phyloP scores from a whole-genome alignment of 2,888 invertebrate genomes.

The Zeuzera pyrina region DNA sequence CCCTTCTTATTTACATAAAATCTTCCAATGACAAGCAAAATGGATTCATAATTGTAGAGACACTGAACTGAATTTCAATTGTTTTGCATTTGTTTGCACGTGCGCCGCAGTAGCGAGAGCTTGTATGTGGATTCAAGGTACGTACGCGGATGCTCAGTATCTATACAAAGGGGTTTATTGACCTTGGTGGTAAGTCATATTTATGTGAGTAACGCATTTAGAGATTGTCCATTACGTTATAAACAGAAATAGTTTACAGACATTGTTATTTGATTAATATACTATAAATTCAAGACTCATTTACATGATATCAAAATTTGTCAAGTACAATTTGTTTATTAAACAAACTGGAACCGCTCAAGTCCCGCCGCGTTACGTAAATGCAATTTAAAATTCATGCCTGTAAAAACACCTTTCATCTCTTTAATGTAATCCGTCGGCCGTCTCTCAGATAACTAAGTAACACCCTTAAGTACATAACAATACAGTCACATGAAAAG shows the following conservation, averaged over 20 bases:
- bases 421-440: conserved; percentile 41
- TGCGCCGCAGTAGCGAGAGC: conserved; percentile 28
- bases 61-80: conserved; percentile 34
- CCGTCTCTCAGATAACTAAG: conserved; percentile 32
- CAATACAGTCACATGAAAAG: no score
- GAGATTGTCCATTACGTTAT: no score
- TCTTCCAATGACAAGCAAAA: conserved; percentile 23
- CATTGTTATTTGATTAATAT: no score
- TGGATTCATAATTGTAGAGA: conserved; percentile 28
- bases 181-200: conserved; percentile 61
- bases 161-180: conserved; percentile 54
- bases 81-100: conserved; percentile 21
- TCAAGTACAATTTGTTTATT: conserved; percentile 20
- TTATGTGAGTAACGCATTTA: no score
- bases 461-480: conserved; percentile 34
- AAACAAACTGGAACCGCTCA: conserved; percentile 16
- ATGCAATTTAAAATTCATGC: conserved; percentile 56
- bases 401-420: conserved; percentile 57
- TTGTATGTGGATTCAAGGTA: conserved; percentile 18
- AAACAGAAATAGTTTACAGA: no score
- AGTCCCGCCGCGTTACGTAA: conserved; percentile 19
- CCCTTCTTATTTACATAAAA: conserved; percentile 53
- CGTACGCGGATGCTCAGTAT: conserved; percentile 11
- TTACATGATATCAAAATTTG: conserved; percentile 14
- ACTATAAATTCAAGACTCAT: no score